A percentile compares a stretch with the other conserved stretches of the same genome.
Conservation (phyloP, 2,888 invertebrate species). For the Thumatha senex region DNA sequence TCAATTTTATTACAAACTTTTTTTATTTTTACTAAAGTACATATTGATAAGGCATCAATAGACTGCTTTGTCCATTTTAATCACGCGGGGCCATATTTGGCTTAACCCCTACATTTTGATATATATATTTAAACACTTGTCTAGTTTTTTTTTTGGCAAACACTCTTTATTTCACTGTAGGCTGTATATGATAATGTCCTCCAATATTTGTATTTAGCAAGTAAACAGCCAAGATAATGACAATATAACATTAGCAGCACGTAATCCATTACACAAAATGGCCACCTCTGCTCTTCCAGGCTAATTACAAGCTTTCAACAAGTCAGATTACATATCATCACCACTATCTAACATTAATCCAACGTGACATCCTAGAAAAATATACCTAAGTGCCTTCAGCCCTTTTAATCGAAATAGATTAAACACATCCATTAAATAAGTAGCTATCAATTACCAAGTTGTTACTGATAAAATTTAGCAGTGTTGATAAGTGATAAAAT, state of each 20-base stretch:
- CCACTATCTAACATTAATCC: slow-evolving; percentile 36
- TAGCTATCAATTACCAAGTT: slow-evolving; percentile 76
- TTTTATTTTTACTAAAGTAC: no score
- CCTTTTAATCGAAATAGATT: slow-evolving; percentile 60
- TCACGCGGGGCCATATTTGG: no score
- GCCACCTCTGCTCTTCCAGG: slow-evolving; percentile 27
- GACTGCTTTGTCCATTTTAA: no score
- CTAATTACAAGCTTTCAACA: slow-evolving; percentile 46
- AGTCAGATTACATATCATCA: slow-evolving; percentile 32
- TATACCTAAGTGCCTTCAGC: slow-evolving; percentile 38
- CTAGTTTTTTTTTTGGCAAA: no score
- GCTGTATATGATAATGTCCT: no score
- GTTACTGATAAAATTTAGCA: slow-evolving; percentile 57
- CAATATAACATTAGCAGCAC: not conserved
- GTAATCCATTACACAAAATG: slow-evolving; percentile 23
- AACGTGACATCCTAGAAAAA: slow-evolving; percentile 35
- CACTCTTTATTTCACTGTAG: no score
- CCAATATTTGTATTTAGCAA: no score
- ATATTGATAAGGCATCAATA: no score
- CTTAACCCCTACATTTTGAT: no score
- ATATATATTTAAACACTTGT: no score
- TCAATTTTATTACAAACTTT: no score
- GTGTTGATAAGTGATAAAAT: slow-evolving; percentile 55
- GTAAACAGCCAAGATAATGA: not conserved
- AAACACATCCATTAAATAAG: slow-evolving; percentile 75